Evolutionary conservation across 2,797 vertebrate species (phyloP).

Genomic region (Halcyon badia): DNA sequence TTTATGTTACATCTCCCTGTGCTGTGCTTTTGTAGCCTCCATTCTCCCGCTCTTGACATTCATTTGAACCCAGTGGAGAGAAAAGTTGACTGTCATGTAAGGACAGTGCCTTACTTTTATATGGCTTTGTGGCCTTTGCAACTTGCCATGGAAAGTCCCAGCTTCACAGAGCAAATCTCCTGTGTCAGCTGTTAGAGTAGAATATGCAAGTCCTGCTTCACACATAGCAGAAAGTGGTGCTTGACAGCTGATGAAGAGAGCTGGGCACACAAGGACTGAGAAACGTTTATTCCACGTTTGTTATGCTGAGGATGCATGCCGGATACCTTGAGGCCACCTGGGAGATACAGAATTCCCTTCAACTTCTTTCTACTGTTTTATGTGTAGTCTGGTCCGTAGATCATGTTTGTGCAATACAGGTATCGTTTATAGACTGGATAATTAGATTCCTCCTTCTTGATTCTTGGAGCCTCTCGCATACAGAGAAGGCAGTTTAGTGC

Average conservation of each 20-base stretch:
- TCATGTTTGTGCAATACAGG: background rate
- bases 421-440: background rate
- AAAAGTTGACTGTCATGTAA: background rate
- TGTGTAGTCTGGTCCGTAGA: background rate
- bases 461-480: background rate
- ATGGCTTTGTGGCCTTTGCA: background rate
- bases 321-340: background rate
- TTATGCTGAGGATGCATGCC: background rate
- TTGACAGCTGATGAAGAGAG: background rate
- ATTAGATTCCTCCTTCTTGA: background rate
- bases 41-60: background rate
- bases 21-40: background rate
- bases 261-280: background rate
- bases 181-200: background rate
- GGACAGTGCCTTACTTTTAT: background rate
- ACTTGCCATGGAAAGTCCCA: background rate
- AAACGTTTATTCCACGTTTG: background rate
- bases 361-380: background rate
- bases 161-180: background rate
- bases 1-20: background rate
- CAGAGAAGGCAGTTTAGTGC: background rate
- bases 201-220: background rate
- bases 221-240: background rate
- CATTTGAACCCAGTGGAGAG: background rate
- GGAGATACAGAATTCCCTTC: background rate